These are phyloP conservation scores for Globodera ellingtonae DNA, from an alignment of 1,140 invertebrate species.

Conservation along the genomic window DNA sequence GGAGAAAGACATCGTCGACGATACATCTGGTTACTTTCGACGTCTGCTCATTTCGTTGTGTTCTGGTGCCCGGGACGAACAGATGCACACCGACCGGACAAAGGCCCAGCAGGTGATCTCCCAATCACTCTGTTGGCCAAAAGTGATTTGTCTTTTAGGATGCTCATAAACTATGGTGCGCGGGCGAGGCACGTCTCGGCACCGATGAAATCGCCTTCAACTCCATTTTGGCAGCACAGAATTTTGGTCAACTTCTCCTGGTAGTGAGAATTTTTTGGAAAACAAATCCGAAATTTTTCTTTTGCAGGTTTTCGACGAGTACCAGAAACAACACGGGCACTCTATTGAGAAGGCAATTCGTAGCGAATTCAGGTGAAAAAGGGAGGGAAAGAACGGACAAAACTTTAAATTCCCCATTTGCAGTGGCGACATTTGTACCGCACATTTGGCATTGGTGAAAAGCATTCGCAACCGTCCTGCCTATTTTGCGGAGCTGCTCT, in stretches of 20 bases:
- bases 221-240: constrained; percentile 60
- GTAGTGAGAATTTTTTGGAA: constrained; percentile 68
- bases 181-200: constrained; percentile 69
- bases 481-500: constrained; percentile 87
- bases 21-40: constrained; percentile 90
- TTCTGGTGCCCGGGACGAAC: constrained; percentile 64
- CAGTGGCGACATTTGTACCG: constrained; percentile 80
- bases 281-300: too few relatives aligned
- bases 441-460: constrained; percentile 79
- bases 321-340: constrained; percentile 72
- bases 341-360: constrained; percentile 84
- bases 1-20: constrained; percentile 84
- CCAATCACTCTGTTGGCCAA: background rate
- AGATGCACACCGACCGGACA: constrained; percentile 53
- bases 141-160: constrained; percentile 56
- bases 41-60: constrained; percentile 76
- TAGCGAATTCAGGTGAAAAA: constrained; percentile 75
- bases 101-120: constrained; percentile 45
- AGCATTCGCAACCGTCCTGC: constrained; percentile 85
- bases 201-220: constrained; percentile 68
- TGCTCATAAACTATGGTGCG: constrained; percentile 66
- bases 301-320: constrained; percentile 70
- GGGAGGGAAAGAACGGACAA: background rate
- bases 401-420: background rate
- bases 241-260: constrained; percentile 73